Evolutionary conservation across 2,888 invertebrate genomes (phyloP), one percentile per base, ranked within the genome.

Genomic region (Scaeva pyrastri): DNA sequence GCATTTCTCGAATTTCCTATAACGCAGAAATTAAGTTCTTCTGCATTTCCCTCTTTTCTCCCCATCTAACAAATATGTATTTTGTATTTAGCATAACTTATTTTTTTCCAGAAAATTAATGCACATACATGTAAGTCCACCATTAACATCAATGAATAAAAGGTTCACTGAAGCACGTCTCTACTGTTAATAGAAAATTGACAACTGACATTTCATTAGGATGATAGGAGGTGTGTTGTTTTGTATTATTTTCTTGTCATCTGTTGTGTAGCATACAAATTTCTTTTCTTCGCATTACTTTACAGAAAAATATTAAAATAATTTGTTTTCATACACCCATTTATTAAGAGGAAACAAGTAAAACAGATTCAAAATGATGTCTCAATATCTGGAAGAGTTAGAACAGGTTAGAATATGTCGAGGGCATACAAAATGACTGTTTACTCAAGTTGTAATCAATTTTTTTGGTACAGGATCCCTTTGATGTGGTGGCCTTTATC

Each of bases 401-500:
- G 97, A 97, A 90, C 97, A 97, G 94, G 97, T 96, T 92, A 90
- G 6, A 4, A 89, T 90, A 41, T 36, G 21, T 19, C 6, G n/a
- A 11, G 7, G 6, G 31, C n/a, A n/a, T 43, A 31, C 31, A 31
- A 31, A 7, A 7, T 31, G 5, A 1, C 39, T 31, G 16, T 12
- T 4, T 36, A n/a, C 12, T 31, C n/a, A 36, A 60, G 14, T 2
- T 1, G 14, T 50, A 11, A 39, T 8, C 41, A n/a, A 50, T 39
- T 36, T 68, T 14, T 16, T 16, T 10, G 21, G 21, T n/a, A 2
- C 89, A 99, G 98, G 98, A 98, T 91, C 98, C 98, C 0, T 99
- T 99, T 91, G 98, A 98, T 93, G 96, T 98, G 12, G 97, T 98
- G 90, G 99, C 99, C 91, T 99, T 99, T 93, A 98, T 99, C 1